Evolutionary conservation across 2,797 vertebrate species (phyloP).

Genomic region (Pelobates cultripes): DNA sequence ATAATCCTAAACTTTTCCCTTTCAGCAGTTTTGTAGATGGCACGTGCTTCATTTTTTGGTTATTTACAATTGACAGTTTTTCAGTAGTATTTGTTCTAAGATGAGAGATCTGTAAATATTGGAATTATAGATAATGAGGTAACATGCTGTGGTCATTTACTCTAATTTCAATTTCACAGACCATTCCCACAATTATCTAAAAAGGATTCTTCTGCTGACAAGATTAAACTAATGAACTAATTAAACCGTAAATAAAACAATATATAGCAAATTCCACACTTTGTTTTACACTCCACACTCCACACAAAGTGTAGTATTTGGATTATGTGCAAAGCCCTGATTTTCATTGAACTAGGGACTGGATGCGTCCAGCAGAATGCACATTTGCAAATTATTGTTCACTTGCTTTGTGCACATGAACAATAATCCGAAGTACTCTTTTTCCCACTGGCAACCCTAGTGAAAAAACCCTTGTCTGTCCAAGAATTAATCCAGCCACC

Average conservation of each 20-base stretch:
- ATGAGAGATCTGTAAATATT: constrained; percentile 43
- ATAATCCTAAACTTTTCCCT: too few species aligned
- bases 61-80: constrained; percentile 26
- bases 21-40: too few species aligned
- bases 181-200: neutral
- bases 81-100: constrained; percentile 4
- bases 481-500: too few species aligned
- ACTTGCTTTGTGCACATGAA: too few species aligned
- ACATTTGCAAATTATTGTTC: too few species aligned
- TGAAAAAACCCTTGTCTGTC: too few species aligned
- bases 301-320: too few species aligned
- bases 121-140: constrained; percentile 24
- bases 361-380: too few species aligned
- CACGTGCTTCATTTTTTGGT: neutral
- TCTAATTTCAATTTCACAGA: constrained; percentile 46
- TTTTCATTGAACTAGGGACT: too few species aligned
- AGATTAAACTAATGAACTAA: constrained; percentile 10
- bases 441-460: too few species aligned
- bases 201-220: constrained; percentile 15
- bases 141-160: constrained; percentile 37
- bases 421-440: neutral
- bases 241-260: constrained; percentile 3
- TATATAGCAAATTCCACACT: neutral
- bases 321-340: too few species aligned
- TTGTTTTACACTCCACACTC: neutral